These are phyloP conservation scores for Thunnus albacares DNA, from an alignment of 2,797 vertebrate species.

Conservation along the genomic window DNA sequence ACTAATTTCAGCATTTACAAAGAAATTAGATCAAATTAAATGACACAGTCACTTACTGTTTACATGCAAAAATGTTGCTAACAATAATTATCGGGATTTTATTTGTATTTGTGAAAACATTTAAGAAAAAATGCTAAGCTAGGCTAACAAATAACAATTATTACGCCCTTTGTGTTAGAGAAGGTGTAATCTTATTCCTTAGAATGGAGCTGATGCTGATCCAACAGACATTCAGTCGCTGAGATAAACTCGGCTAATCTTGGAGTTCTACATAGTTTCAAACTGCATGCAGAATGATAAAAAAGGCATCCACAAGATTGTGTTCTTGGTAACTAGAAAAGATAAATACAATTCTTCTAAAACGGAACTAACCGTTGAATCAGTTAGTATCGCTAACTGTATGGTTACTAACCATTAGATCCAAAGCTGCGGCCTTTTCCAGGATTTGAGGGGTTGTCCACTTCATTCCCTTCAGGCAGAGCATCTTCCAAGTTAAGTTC, in stretches of 20 bases:
- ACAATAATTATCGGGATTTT: background rate
- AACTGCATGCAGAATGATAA: background rate
- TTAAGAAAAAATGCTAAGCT: no score
- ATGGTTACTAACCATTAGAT: slow-evolving; percentile 36
- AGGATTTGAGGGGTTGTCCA: rapidly evolving
- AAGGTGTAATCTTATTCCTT: background rate
- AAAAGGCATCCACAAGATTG: no score
- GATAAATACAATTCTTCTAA: background rate
- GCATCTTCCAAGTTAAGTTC: slow-evolving; percentile 22
- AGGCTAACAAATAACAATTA: background rate
- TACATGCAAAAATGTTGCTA: background rate
- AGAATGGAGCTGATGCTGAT: background rate
- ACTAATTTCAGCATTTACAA: background rate
- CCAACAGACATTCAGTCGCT: background rate
- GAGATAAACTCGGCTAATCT: background rate
- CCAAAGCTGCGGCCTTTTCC: background rate
- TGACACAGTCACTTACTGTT: background rate
- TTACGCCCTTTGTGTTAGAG: background rate
- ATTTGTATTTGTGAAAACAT: background rate
- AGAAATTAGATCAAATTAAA: background rate
- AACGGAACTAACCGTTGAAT: background rate
- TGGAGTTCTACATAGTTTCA: background rate
- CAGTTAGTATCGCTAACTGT: background rate
- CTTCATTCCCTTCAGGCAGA: rapidly evolving
- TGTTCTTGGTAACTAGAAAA: background rate